phyloP scores from a whole-genome alignment of 2,113 vertebrate genomes.

The Hylia prasina region DNA sequence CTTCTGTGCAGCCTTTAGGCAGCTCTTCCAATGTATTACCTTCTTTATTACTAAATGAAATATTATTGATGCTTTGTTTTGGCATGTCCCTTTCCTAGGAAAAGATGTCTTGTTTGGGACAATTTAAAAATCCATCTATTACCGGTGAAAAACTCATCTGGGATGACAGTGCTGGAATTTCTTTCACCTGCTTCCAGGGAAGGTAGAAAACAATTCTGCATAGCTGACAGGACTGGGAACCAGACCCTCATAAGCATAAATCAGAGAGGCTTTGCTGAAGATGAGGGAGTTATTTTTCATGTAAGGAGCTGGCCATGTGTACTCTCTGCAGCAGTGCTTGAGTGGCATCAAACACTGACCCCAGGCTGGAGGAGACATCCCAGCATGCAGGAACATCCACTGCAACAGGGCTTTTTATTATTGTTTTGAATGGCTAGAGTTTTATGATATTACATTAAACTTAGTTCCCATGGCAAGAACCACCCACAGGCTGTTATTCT shows the following conservation, averaged over 20 bases:
- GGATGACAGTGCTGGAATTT: not conserved
- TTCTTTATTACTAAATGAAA: not conserved
- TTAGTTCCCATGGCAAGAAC: not conserved
- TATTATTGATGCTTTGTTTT: slow-evolving; percentile 11
- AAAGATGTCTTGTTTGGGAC: not conserved
- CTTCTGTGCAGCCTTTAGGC: not conserved
- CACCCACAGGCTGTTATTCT: not conserved
- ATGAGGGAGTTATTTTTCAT: not conserved
- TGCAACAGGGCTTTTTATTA: not conserved
- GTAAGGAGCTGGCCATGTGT: not conserved
- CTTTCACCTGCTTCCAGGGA: not conserved
- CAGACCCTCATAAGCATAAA: not conserved
- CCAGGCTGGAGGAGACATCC: not conserved
- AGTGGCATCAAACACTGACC: not conserved
- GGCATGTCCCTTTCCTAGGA: not conserved
- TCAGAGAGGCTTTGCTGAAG: not conserved
- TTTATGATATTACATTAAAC: not conserved
- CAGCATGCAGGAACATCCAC: not conserved
- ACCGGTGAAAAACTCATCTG: not conserved
- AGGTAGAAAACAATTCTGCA: not conserved
- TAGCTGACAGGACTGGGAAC: not conserved
- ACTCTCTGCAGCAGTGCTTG: not conserved
- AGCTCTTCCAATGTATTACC: not conserved
- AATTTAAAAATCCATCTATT: slow-evolving; percentile 18
- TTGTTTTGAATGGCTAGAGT: not conserved